phyloP scores from a whole-genome alignment of 2,113 vertebrate species.

The Anser brachyrhynchus region DNA sequence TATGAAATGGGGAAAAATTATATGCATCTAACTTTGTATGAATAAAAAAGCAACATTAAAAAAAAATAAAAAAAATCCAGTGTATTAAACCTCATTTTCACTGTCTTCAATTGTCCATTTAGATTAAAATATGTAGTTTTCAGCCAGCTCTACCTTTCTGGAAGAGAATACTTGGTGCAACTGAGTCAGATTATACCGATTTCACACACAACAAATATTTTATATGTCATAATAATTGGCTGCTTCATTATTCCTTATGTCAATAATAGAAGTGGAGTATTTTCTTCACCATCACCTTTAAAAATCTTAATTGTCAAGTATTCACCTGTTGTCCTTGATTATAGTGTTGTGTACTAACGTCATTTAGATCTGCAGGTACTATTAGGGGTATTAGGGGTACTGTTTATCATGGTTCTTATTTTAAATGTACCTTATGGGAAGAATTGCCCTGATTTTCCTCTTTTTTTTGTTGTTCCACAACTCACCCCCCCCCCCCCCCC shows the following conservation, averaged over 20 bases:
- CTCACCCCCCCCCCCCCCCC: too few relatives aligned
- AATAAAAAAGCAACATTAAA: not conserved
- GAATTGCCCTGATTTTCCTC: not conserved
- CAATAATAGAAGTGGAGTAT: not conserved
- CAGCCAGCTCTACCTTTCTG: not conserved
- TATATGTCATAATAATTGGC: not conserved
- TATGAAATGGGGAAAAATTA: not conserved
- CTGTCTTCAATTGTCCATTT: not conserved
- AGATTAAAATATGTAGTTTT: not conserved
- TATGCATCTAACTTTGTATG: not conserved
- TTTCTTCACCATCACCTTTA: not conserved
- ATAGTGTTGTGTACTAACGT: not conserved
- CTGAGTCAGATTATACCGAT: not conserved
- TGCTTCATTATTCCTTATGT: not conserved
- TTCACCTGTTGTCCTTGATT: not conserved
- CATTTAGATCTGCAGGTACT: not conserved
- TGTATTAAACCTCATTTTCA: not conserved
- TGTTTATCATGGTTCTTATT: not conserved
- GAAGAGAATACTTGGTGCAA: not conserved
- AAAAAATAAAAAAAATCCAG: not conserved
- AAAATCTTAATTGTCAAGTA: not conserved
- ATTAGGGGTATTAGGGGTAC: not conserved
- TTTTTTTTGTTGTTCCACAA: not conserved
- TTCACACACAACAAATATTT: not conserved
- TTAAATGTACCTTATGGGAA: not conserved